These are phyloP conservation scores for Labeo catla DNA, from an alignment of 2,113 vertebrate genomes.

Conservation along the genomic window DNA sequence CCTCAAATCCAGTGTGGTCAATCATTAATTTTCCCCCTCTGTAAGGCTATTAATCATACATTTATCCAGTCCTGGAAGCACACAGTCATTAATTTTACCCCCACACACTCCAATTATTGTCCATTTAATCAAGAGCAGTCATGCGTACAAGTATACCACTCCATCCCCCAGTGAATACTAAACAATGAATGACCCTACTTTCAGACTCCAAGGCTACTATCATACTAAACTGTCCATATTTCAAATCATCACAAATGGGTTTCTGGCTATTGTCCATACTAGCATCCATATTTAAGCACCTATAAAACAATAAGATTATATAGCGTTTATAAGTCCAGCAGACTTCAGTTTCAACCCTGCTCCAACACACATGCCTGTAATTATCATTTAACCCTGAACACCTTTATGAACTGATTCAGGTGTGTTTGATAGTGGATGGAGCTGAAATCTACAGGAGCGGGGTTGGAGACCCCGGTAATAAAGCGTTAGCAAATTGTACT, in stretches of 20 bases:
- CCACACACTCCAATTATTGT: conserved; percentile 20
- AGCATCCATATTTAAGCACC: neutral
- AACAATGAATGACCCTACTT: conserved; percentile 12
- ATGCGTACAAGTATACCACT: conserved; percentile 12
- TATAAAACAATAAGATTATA: conserved; percentile 5
- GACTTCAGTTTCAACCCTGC: neutral
- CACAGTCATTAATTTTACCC: conserved; percentile 23
- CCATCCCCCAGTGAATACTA: neutral
- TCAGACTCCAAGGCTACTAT: conserved; percentile 2
- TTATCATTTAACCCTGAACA: neutral
- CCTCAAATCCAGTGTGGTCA: conserved; percentile 34
- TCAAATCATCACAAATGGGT: neutral
- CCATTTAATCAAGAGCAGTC: conserved; percentile 30
- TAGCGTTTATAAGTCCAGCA: neutral
- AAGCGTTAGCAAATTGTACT: neutral
- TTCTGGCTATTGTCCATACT: conserved; percentile 5
- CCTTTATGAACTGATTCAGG: neutral
- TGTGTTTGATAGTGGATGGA: neutral
- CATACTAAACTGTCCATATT: neutral
- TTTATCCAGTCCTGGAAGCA: conserved; percentile 36
- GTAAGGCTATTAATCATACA: conserved; percentile 37
- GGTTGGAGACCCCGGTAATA: neutral
- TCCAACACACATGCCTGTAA: neutral
- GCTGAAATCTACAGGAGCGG: neutral
- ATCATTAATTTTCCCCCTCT: conserved; percentile 45